A percentile compares a stretch with the other conserved stretches of the same genome.
These are phyloP conservation scores for Condylura cristata DNA, from an alignment of 2,113 vertebrate species.

Conservation along the genomic window DNA sequence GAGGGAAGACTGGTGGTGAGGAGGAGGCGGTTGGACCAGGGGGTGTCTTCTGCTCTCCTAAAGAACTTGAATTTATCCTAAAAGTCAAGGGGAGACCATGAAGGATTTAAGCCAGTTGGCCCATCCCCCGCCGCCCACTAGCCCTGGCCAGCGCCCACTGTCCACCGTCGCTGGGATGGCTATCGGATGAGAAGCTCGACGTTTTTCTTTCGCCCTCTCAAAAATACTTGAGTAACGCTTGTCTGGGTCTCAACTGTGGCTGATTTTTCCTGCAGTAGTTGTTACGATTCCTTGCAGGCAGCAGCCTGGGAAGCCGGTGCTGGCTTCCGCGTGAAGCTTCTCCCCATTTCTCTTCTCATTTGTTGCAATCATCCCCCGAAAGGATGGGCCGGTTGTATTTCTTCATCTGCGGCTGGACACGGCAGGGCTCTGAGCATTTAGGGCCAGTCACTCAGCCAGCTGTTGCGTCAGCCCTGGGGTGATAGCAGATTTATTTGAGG, in stretches of 20 bases:
- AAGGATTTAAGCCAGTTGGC: not conserved
- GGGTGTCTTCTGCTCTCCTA: not conserved
- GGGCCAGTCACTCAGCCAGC: not conserved
- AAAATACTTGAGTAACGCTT: not conserved
- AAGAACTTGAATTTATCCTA: not conserved
- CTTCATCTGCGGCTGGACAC: not conserved
- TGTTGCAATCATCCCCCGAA: not conserved
- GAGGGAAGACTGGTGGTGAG: not conserved
- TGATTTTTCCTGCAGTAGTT: not conserved
- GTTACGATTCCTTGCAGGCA: not conserved
- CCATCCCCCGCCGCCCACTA: not conserved
- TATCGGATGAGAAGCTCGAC: not conserved
- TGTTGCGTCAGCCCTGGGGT: accelerated
- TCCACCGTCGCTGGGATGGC: not conserved
- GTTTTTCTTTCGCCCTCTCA: not conserved
- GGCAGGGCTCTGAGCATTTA: not conserved
- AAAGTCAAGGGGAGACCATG: not conserved
- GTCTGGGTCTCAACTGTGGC: not conserved
- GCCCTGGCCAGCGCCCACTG: too few species aligned
- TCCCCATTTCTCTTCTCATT: not conserved
- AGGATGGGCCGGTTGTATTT: accelerated
- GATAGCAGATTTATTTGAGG: constrained; percentile 34
- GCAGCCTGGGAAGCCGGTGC: not conserved
- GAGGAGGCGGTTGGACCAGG: accelerated
- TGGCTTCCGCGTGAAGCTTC: accelerated